phyloP scores from a whole-genome alignment of 2,888 invertebrate genomes.

The Callinectes sapidus region DNA sequence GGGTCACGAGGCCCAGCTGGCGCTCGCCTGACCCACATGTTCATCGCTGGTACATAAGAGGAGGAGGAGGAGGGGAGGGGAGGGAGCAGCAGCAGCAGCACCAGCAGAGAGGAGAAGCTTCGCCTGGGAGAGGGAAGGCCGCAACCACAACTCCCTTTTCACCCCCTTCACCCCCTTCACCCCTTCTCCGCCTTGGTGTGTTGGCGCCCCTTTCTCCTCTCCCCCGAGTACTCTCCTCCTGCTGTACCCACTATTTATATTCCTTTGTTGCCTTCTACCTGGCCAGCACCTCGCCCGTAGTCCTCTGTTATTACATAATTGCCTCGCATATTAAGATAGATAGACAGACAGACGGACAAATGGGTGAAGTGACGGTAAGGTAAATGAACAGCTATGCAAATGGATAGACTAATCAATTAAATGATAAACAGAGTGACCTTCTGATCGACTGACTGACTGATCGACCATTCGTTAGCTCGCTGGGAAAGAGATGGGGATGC shows the following conservation, averaged over 20 bases:
- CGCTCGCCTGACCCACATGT: conserved; percentile 34
- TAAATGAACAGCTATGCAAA: background rate
- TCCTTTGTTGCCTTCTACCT: background rate
- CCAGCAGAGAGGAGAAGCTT: background rate
- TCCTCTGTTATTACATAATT: background rate
- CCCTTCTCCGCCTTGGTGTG: background rate
- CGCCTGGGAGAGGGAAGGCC: background rate
- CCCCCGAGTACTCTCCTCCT: background rate
- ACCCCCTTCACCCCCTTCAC: conserved; percentile 33
- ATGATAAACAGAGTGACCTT: background rate
- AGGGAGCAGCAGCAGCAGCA: too few species aligned
- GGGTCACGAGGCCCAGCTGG: conserved; percentile 21
- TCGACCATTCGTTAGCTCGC: background rate
- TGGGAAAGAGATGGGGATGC: background rate
- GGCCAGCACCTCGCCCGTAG: background rate
- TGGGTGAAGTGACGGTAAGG: background rate
- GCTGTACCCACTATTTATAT: conserved; percentile 6
- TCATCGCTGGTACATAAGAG: background rate
- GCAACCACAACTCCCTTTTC: conserved; percentile 13
- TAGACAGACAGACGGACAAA: background rate
- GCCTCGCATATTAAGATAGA: background rate
- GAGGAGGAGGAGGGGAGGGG: background rate
- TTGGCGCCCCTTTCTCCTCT: conserved; percentile 17
- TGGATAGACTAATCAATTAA: background rate
- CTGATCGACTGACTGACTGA: background rate